phyloP scores from a whole-genome alignment of 1,140 invertebrate species.

The Anoplophora glabripennis region DNA sequence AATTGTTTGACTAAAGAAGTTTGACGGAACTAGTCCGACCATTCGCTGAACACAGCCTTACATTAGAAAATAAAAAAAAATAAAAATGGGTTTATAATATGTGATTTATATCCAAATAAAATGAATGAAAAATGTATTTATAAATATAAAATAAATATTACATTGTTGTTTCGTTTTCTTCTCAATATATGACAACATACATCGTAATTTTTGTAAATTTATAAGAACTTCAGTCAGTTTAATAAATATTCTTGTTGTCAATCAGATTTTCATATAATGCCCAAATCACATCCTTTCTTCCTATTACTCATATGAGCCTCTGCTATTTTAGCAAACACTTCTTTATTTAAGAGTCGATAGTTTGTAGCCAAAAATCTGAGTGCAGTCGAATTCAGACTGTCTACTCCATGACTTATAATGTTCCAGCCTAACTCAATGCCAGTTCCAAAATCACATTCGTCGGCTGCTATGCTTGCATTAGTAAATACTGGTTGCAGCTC shows the following conservation, averaged over 20 bases:
- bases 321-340: conserved; percentile 73
- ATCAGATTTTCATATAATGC: conserved; percentile 35
- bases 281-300: conserved; percentile 49
- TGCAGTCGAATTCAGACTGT: conserved; percentile 64
- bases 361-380: conserved; percentile 67
- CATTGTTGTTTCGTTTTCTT: too few species aligned
- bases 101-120: too few species aligned
- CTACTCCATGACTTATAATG: conserved; percentile 73
- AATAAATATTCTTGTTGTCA: not conserved
- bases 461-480: conserved; percentile 81
- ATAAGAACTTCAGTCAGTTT: too few species aligned
- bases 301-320: conserved; percentile 64
- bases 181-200: too few species aligned
- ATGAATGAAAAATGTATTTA: too few species aligned
- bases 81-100: too few species aligned
- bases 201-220: too few species aligned
- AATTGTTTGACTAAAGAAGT: too few species aligned
- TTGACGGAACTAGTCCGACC: too few species aligned
- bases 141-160: too few species aligned
- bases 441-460: conserved; percentile 93
- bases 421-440: conserved; percentile 84
- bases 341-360: conserved; percentile 73
- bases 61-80: too few species aligned
- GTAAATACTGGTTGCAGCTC: conserved; percentile 76
- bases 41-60: too few species aligned